Conservation (phyloP, 1,140 invertebrate species). For the Reticulitermes speratus region DNA sequence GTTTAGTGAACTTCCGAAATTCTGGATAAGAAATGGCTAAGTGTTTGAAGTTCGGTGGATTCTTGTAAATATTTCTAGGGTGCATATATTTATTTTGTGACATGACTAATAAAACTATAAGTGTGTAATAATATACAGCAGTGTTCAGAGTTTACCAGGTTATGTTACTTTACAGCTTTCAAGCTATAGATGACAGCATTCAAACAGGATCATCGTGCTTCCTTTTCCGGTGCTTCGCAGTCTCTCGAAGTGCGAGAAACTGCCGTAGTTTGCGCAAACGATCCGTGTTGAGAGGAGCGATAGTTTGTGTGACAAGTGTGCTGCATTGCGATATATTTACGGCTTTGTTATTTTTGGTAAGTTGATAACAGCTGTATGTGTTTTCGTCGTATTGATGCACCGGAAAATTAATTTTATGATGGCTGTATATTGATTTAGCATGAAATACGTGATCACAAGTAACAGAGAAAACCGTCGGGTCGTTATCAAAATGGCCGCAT, state of each 20-base stretch:
- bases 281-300: neutral
- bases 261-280: conserved; percentile 26
- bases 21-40: conserved; percentile 74
- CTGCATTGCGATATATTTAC: neutral
- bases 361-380: neutral
- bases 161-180: too few relatives aligned
- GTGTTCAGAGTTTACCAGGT: too few relatives aligned
- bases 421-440: neutral
- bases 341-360: conserved; percentile 12
- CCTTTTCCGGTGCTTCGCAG: conserved; percentile 8
- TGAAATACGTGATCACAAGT: neutral
- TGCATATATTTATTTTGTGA: conserved; percentile 65
- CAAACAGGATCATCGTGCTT: neutral
- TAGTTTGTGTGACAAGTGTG: neutral
- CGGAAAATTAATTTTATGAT: neutral
- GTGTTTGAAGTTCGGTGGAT: conserved; percentile 72
- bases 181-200: neutral
- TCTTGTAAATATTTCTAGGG: conserved; percentile 76
- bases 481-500: neutral
- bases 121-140: neutral
- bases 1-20: conserved; percentile 65
- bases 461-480: neutral
- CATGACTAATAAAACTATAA: conserved; percentile 32
- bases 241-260: conserved; percentile 21
- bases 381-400: neutral